phyloP scores from a whole-genome alignment of 2,113 vertebrate species.

The Bostrychus sinensis region DNA sequence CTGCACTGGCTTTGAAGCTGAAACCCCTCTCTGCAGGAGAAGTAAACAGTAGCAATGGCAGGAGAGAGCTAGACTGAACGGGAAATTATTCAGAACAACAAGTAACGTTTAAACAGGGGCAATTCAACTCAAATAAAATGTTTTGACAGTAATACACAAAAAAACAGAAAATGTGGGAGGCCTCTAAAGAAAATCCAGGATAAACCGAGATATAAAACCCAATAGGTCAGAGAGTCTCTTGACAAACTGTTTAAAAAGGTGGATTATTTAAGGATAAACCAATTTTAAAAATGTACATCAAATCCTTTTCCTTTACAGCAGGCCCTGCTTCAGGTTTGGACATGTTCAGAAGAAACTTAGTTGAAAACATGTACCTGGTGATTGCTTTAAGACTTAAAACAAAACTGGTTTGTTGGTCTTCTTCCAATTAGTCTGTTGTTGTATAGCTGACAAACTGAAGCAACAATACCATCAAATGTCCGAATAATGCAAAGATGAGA shows the following conservation, averaged over 20 bases:
- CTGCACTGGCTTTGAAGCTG: constrained; percentile 67
- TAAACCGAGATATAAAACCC: constrained; percentile 22
- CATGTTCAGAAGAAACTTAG: constrained; percentile 5
- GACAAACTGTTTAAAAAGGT: constrained; percentile 16
- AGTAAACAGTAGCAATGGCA: constrained; percentile 60
- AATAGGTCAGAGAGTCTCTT: constrained; percentile 12
- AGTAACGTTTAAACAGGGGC: constrained; percentile 15
- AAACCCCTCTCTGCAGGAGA: constrained; percentile 53
- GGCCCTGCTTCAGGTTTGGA: constrained; percentile 10
- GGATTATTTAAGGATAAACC: constrained; percentile 18
- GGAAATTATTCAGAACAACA: constrained; percentile 41
- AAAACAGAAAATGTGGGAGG: constrained; percentile 8
- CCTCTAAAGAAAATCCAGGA: constrained; percentile 20
- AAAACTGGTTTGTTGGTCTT: neutral
- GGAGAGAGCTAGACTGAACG: constrained; percentile 35
- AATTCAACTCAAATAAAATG: constrained; percentile 38
- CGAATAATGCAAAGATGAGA: too few species aligned
- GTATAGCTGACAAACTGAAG: too few species aligned
- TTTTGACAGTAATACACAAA: constrained; percentile 37
- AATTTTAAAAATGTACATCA: constrained; percentile 16
- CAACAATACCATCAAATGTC: neutral
- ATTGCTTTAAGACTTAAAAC: neutral
- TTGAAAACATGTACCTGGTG: neutral
- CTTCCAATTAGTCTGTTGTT: neutral
- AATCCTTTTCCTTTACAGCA: constrained; percentile 20